Conservation (phyloP, 2,113 vertebrate genomes). For the Silurus meridionalis region DNA sequence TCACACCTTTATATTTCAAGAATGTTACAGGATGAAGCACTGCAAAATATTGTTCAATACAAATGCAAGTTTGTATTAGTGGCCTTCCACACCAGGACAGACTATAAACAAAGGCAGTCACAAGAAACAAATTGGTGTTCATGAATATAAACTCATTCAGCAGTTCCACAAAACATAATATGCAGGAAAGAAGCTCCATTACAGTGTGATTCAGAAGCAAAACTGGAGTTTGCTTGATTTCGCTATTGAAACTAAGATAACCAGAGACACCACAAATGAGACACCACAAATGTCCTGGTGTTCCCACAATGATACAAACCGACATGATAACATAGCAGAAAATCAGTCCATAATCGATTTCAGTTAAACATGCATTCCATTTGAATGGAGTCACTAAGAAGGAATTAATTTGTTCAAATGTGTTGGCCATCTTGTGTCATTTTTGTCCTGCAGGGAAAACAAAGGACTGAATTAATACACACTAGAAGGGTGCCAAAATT, state of each 20-base stretch:
- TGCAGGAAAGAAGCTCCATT: conserved; percentile 28
- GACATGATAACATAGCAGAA: background rate
- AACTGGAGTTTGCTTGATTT: conserved; percentile 10
- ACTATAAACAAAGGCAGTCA: background rate
- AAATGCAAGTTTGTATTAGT: conserved; percentile 35
- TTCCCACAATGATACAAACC: conserved; percentile 26
- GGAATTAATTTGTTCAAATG: background rate
- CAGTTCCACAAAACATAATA: background rate
- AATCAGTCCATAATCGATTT: background rate
- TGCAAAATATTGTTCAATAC: conserved; percentile 39
- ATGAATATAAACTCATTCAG: background rate
- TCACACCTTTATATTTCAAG: conserved; percentile 29
- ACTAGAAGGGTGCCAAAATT: no score
- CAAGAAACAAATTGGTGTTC: background rate
- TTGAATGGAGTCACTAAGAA: background rate
- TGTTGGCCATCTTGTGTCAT: background rate
- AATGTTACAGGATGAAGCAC: conserved; percentile 34
- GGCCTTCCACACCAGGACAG: conserved; percentile 26
- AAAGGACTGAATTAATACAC: background rate
- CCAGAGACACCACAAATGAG: conserved; percentile 32
- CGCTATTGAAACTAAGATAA: background rate
- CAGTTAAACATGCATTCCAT: background rate
- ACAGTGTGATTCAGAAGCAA: conserved; percentile 16
- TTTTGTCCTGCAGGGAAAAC: background rate
- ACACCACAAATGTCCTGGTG: conserved; percentile 12